Base-by-base conservation (phyloP, 2,113 vertebrate species). In the Machaerirhynchus nigripectus region DNA sequence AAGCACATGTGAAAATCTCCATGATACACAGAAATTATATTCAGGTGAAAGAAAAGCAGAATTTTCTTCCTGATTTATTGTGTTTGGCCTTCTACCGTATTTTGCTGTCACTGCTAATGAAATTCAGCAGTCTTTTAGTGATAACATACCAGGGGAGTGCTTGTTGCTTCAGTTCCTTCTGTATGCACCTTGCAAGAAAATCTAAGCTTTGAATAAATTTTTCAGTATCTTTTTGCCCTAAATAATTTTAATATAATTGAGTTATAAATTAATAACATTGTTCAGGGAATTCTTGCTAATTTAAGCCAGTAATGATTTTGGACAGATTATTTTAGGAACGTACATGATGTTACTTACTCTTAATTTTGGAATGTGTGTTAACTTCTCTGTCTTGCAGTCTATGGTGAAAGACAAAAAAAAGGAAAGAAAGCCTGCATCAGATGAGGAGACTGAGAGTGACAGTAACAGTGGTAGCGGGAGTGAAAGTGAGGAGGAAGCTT, bases 401-500 rank as follows among this genome's bases (percentile, higher is more conserved):
- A 92, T 92, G 85, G 90, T 92, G 84, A 92, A 78, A 78, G 84
- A 92, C 71, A 92, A 78, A 88, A 87, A 99, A 57, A 81, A 83
- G 79, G 79, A 70, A 50, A 83, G 31, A 42, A 83, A 83, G 44
- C 79, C 79, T 70, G 64, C 59, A 42, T 78, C 75, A 1, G 75
- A 35, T 1, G 75, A 64, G 59, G 75, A 78, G 31, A 28, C 75
- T 3, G 75, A 64, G 37, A 78, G 75, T 53, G 75, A 64, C 59
- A 64, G 75, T 78, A 64, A 64, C 75, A 78, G 75, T 28, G 31
- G 75, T 16, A 78, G 75, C 2, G 75, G 9, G 47, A 78, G 75
- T 7, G 9, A 79, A 75, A 89, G 87, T 35, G 87, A 89, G 40
- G 87, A 68, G 39, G 87, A 89, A 75, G 53, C 78, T 83, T 82